A percentile compares a stretch with the other conserved stretches of the same genome.
These are phyloP conservation scores for Diachrysia chrysitis DNA, from an alignment of 2,888 invertebrate species.

Conservation along the genomic window DNA sequence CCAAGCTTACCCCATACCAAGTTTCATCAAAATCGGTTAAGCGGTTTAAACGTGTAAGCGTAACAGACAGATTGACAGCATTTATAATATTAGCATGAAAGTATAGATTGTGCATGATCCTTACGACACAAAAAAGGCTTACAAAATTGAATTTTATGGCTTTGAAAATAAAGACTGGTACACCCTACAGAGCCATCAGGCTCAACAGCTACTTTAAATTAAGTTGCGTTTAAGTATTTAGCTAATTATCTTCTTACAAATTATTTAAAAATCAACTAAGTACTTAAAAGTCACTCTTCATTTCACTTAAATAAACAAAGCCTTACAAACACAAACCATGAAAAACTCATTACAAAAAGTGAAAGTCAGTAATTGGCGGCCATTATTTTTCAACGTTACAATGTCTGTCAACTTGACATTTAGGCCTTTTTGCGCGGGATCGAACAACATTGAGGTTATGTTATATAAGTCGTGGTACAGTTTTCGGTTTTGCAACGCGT, in stretches of 20 bases:
- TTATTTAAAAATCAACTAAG: background rate
- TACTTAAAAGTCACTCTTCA: background rate
- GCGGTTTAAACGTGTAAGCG: too few species aligned
- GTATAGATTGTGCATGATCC: background rate
- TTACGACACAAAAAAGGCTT: too few species aligned
- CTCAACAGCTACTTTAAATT: too few species aligned
- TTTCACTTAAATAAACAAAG: constrained; percentile 3
- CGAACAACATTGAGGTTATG: constrained; percentile 30
- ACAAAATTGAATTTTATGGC: too few species aligned
- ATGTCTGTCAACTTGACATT: constrained; percentile 55
- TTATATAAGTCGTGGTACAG: constrained; percentile 35
- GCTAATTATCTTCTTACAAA: too few species aligned
- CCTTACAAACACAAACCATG: constrained; percentile 27
- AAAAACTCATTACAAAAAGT: constrained; percentile 49
- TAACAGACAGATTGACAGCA: too few species aligned
- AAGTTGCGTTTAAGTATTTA: too few species aligned
- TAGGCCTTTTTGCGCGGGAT: constrained; percentile 33
- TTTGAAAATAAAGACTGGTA: too few species aligned
- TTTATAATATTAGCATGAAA: too few species aligned
- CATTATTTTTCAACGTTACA: constrained; percentile 54
- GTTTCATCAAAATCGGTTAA: too few species aligned
- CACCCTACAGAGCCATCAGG: too few species aligned
- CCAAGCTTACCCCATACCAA: too few species aligned
- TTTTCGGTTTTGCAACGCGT: constrained; percentile 28
- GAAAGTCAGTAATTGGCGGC: constrained; percentile 58